Conservation (phyloP, 1,140 invertebrate species). For the Coelopa frigida region DNA sequence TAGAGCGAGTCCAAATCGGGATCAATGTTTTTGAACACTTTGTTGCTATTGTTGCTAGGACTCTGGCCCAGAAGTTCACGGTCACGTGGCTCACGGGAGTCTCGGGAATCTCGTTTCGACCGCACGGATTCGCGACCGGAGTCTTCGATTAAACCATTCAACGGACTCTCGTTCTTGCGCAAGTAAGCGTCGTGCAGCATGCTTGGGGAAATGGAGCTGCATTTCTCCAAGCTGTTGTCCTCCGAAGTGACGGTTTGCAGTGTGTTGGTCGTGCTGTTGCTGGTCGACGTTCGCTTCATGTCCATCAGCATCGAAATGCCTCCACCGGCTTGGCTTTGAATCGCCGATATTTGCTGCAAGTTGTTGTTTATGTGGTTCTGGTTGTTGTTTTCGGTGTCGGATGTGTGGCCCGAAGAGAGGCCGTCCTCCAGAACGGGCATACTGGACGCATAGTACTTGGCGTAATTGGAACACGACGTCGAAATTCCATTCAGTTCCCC, state of each 20-base stretch:
- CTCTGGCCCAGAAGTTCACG: conserved; percentile 36
- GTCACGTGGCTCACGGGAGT: not conserved
- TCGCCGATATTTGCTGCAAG: conserved; percentile 18
- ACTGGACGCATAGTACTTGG: conserved; percentile 46
- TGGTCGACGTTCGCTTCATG: conserved; percentile 40
- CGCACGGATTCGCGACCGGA: conserved; percentile 12
- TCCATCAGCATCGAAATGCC: conserved; percentile 43
- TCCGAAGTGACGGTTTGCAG: too few relatives aligned
- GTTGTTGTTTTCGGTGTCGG: conserved; percentile 79
- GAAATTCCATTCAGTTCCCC: conserved; percentile 43
- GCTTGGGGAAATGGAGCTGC: conserved; percentile 7
- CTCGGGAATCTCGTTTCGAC: conserved; percentile 8
- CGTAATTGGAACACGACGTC: conserved; percentile 39
- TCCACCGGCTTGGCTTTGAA: conserved; percentile 24
- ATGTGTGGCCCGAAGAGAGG: conserved; percentile 81
- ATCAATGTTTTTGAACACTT: conserved; percentile 45
- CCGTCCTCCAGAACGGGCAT: conserved; percentile 95
- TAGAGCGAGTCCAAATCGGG: conserved; percentile 42
- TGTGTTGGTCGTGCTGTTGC: conserved; percentile 39
- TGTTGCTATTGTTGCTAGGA: conserved; percentile 35
- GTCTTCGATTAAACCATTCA: conserved; percentile 11
- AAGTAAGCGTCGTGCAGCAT: conserved; percentile 13
- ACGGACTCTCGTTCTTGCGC: conserved; percentile 14
- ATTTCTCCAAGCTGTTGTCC: conserved; percentile 4
- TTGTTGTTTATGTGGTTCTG: conserved; percentile 21